phyloP scores from a whole-genome alignment of 2,797 vertebrate genomes.

The Oreonectes daqikongensis region DNA sequence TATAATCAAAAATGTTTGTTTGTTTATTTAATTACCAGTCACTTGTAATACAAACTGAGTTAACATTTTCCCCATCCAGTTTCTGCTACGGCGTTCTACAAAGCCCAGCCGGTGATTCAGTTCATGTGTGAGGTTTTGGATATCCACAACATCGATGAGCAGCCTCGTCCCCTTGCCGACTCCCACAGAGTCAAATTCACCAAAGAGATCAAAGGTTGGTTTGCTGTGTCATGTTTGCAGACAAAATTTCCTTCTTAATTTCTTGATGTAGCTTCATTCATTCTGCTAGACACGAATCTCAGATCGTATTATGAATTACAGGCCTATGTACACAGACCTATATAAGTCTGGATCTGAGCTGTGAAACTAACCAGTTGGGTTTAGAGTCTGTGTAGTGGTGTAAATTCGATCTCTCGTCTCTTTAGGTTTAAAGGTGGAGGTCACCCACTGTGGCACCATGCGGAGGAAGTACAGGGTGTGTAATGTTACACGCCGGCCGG shows the following conservation, averaged over 20 bases:
- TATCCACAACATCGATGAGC: conserved; percentile 98
- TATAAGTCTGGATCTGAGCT: not conserved
- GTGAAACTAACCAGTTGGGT: conserved; percentile 13
- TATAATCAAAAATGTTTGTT: no score
- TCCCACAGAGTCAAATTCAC: conserved; percentile 99
- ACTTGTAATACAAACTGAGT: no score
- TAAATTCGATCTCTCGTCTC: conserved; percentile 26
- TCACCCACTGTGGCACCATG: conserved; percentile 98
- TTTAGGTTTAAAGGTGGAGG: conserved; percentile 97
- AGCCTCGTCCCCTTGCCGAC: conserved; percentile 95
- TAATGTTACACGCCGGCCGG: conserved; percentile 92
- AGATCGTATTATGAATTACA: not conserved
- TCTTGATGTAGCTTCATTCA: not conserved
- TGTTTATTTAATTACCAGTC: no score
- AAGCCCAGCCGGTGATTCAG: conserved; percentile 98
- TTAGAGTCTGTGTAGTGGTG: not conserved
- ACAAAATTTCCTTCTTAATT: not conserved
- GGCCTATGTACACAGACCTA: not conserved
- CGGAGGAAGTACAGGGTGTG: conserved; percentile 97
- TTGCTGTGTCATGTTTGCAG: not conserved
- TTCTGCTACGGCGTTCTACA: conserved; percentile 98
- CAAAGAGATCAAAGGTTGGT: conserved; percentile 98
- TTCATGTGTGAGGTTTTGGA: conserved; percentile 99
- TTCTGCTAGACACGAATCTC: no score
- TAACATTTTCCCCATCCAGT: conserved; percentile 70